These are phyloP conservation scores for Sinentomon sp. DNA, from an alignment of 2,888 invertebrate species.

Conservation along the genomic window DNA sequence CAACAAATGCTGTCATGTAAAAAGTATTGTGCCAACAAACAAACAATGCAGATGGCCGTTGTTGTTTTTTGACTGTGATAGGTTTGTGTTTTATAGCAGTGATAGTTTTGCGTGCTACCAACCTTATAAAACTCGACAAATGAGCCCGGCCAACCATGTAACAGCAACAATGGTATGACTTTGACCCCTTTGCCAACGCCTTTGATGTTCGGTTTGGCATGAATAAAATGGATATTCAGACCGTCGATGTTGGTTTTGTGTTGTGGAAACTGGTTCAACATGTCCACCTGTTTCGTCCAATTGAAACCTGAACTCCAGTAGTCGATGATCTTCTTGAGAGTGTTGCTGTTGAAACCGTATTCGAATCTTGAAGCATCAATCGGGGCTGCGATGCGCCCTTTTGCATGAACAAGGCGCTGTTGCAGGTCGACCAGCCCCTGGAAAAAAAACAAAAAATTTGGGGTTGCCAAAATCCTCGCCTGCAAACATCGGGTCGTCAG, in stretches of 20 bases:
- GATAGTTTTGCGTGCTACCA: no score
- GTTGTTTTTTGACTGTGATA: no score
- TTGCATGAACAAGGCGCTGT: constrained; percentile 25
- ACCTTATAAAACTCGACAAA: constrained; percentile 16
- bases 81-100: no score
- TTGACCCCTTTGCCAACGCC: constrained; percentile 2
- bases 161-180: constrained; percentile 12
- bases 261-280: constrained; percentile 44
- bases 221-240: constrained; percentile 44
- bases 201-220: constrained; percentile 27
- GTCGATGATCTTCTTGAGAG: constrained; percentile 33
- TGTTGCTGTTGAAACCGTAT: constrained; percentile 50
- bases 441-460: no score
- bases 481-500: no score
- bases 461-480: no score
- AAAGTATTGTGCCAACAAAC: no score
- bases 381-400: constrained; percentile 19
- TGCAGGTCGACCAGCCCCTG: constrained; percentile 36
- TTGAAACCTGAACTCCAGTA: constrained; percentile 55
- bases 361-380: constrained; percentile 32
- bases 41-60: no score
- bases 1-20: no score
- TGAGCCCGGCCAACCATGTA: constrained; percentile 16
- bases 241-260: constrained; percentile 48
- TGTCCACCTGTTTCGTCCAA: constrained; percentile 35